A percentile compares a stretch with the other conserved stretches of the same genome.
Evolutionary conservation across 2,888 invertebrate species (phyloP).

Genomic region (Sympetrum striolatum): DNA sequence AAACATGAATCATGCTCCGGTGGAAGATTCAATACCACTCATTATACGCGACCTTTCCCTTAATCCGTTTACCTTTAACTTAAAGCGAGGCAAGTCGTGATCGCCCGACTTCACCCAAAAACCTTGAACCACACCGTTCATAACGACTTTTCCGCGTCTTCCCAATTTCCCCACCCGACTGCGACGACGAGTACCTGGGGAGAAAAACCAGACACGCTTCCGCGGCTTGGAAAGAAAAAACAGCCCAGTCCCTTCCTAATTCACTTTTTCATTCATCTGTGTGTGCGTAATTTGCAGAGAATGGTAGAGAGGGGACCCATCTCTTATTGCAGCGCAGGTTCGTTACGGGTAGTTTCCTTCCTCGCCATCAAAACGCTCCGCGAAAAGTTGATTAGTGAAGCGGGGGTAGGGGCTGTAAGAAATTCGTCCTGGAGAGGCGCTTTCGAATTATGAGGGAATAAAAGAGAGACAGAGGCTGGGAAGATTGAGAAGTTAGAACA

Average conservation of each 20-base stretch:
- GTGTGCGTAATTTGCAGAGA: neutral
- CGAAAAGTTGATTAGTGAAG: constrained; percentile 19
- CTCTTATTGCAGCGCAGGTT: neutral
- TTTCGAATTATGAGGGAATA: neutral
- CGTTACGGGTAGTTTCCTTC: constrained; percentile 12
- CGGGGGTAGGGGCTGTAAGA: neutral
- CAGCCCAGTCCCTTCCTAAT: neutral
- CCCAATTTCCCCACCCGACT: neutral
- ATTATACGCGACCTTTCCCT: no score
- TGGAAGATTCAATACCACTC: no score
- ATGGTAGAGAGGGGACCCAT: neutral
- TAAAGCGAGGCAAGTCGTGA: neutral
- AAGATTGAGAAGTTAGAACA: neutral
- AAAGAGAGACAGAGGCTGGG: neutral
- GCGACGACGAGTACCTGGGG: neutral
- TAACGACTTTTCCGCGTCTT: neutral
- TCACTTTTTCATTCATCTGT: neutral
- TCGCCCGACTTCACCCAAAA: neutral
- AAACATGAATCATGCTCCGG: no score
- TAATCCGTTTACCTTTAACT: neutral
- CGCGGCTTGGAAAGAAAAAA: neutral
- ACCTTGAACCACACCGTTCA: neutral
- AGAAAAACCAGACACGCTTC: neutral
- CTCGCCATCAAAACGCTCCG: neutral
- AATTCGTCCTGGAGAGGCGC: neutral